A percentile compares a stretch with the other conserved stretches of the same genome.
phyloP scores from a whole-genome alignment of 2,888 invertebrate genomes.

The Nyleta sp. region DNA sequence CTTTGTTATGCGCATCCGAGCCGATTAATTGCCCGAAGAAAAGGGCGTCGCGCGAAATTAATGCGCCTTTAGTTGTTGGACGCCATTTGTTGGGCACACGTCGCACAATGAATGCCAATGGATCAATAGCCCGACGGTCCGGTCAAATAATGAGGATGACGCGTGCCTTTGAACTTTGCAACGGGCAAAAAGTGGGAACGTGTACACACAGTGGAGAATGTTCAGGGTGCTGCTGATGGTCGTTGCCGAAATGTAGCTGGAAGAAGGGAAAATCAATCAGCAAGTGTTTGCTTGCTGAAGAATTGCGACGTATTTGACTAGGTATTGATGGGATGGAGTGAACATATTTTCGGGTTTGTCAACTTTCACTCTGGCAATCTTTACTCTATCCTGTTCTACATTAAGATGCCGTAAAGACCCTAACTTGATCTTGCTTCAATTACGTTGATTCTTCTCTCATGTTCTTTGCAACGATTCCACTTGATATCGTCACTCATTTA shows the following conservation, averaged over 20 bases:
- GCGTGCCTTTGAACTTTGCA: slow-evolving; percentile 55
- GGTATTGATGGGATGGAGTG: too few species aligned
- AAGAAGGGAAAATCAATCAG: slow-evolving; percentile 1
- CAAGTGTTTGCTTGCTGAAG: too few species aligned
- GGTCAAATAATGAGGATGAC: slow-evolving; percentile 37
- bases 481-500: too few species aligned
- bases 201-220: slow-evolving; percentile 2
- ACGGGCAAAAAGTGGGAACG: slow-evolving; percentile 20
- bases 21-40: slow-evolving; percentile 38
- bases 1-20: slow-evolving; percentile 17
- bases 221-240: slow-evolving; percentile 19
- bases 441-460: too few species aligned
- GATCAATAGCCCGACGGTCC: slow-evolving; percentile 47
- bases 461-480: too few species aligned
- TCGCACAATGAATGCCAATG: slow-evolving; percentile 39
- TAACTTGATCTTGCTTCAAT: too few species aligned
- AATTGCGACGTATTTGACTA: too few species aligned
- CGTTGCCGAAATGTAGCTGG: slow-evolving; percentile 24
- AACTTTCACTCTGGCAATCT: too few species aligned
- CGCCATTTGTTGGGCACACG: slow-evolving; percentile 49
- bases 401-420: too few species aligned
- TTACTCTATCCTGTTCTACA: too few species aligned
- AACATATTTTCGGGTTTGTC: too few species aligned
- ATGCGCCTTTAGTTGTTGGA: slow-evolving; percentile 31
- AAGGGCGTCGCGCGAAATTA: slow-evolving; percentile 37